phyloP scores from a whole-genome alignment of 2,113 vertebrate genomes.

The Chaetodon auriga region DNA sequence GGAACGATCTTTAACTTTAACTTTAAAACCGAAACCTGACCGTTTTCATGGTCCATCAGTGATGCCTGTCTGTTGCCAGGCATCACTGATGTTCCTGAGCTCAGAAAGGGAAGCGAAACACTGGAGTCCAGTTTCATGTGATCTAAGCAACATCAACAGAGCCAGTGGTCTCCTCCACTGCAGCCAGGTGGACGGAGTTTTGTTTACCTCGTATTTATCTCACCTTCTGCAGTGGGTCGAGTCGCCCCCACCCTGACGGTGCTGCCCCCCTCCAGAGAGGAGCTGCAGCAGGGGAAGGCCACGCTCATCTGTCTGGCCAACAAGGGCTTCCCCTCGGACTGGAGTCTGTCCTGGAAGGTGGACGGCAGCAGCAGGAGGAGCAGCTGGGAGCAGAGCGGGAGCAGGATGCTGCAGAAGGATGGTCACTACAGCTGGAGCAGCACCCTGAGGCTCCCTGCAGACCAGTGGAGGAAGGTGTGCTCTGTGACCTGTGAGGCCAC shows the following conservation, averaged over 20 bases:
- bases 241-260: constrained; percentile 15
- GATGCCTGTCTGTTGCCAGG: no score
- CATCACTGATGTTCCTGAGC: no score
- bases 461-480: constrained; percentile 25
- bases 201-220: no score
- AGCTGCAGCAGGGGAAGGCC: constrained; percentile 6
- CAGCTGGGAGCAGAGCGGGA: constrained; percentile 24
- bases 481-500: constrained; percentile 52
- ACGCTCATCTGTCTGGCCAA: constrained; percentile 7
- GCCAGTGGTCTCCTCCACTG: no score
- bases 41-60: no score
- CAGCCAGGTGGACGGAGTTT: no score
- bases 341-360: constrained; percentile 58
- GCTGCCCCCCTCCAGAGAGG: constrained; percentile 6
- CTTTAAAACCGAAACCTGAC: no score
- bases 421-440: constrained; percentile 47
- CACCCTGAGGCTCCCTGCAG: constrained; percentile 46
- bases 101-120: no score
- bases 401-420: constrained; percentile 26
- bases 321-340: constrained; percentile 56
- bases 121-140: no score
- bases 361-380: constrained; percentile 14
- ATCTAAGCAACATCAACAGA: no score
- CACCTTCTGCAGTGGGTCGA: no score
- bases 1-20: no score